Conservation (phyloP, 2,113 vertebrate species). For the Cryptomyrus ogoouensis region DNA sequence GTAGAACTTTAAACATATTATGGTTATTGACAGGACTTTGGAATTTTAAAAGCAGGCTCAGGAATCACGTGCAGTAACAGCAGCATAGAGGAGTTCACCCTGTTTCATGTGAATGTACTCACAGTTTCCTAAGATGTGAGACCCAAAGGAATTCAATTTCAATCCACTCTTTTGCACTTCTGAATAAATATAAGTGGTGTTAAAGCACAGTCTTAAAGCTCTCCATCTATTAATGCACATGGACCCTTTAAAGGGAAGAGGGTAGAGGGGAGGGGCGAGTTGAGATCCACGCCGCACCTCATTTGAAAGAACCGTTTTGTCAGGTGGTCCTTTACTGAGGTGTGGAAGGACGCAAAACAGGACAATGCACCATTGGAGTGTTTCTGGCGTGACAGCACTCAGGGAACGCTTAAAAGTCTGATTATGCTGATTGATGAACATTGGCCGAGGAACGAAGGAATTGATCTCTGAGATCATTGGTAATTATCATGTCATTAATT, state of each 20-base stretch:
- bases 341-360: constrained; percentile 28
- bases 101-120: neutral
- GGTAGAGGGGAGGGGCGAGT: neutral
- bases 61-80: neutral
- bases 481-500: constrained; percentile 36
- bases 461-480: constrained; percentile 31
- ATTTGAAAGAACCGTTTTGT: constrained; percentile 6
- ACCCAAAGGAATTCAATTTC: neutral
- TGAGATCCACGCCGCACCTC: constrained; percentile 8
- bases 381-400: constrained; percentile 21
- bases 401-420: constrained; percentile 20
- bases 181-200: neutral
- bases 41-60: neutral
- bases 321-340: constrained; percentile 16
- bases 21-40: neutral
- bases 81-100: neutral
- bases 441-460: constrained; percentile 22
- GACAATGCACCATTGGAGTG: neutral
- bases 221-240: constrained; percentile 13
- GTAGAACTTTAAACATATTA: neutral
- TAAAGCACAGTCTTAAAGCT: neutral
- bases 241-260: neutral
- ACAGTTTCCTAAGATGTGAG: neutral
- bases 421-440: constrained; percentile 34
- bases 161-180: neutral